Evolutionary conservation across 2,797 vertebrate species (phyloP), one percentile per base, ranked within the genome.

Genomic region (Octomys mimax): DNA sequence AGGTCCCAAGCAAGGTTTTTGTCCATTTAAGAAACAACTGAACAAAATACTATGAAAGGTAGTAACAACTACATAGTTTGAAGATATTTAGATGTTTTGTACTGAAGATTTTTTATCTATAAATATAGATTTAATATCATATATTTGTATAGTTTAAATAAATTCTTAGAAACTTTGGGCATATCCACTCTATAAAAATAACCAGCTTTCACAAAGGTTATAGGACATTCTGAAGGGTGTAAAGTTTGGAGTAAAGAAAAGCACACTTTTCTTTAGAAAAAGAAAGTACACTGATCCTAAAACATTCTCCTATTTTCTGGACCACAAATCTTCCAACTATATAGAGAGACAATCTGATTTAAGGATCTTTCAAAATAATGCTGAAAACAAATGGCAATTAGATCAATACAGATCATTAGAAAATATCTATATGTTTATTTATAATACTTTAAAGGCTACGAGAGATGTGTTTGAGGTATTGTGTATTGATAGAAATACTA

Each of bases 361-460:
- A 87, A 83, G 92, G 6, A 0, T 1, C 39, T 83, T 54, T 96
- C 12, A 84, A 95, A 92, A 62, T 66, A 0, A 66, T 61, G 12
- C 52, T 71, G 52, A 92, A 95, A 80, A 12, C 54, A 86, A 95
- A 71, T 11, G 3, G 13, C 31, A 77, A 83, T 96, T 71, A 93
- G 49, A 81, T 83, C 28, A 68, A 79, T 8, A 81, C 2, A 89
- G 42, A n/a, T 73, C 0, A 93, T 87, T 77, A 81, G 9, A 92
- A 92, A 84, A 52, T 73, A 21, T 64, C 13, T 81, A 11, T 73
- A 14, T 71, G 19, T 84, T 8, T 79, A 42, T 42, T 42, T 6
- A 42, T 42, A 42, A 42, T 42, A 42, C 42, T 42, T 42, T 42
- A 42, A 42, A 42, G 42, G 42, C 42, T 42, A 42, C 42, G 42